Evolutionary conservation across 2,113 vertebrate species (phyloP).

Genomic region (Okapia johnstoni): DNA sequence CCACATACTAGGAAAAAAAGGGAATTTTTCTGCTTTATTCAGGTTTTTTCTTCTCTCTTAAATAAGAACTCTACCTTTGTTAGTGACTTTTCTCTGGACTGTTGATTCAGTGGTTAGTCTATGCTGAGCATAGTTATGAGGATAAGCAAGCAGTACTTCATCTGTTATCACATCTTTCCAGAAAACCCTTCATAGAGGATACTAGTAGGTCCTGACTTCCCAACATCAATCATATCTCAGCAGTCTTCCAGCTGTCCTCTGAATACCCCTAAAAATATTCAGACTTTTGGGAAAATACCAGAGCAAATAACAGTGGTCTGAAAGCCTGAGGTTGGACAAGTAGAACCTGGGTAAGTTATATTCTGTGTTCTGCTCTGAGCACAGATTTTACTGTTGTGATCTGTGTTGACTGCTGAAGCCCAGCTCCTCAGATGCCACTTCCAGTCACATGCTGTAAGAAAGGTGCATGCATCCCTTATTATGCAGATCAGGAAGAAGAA

Average conservation of each 20-base stretch:
- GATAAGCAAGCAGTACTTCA: neutral
- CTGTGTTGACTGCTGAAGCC: neutral
- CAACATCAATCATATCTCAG: neutral
- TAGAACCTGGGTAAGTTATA: neutral
- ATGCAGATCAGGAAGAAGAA: neutral
- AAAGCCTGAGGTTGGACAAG: neutral
- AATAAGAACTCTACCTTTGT: neutral
- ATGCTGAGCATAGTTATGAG: neutral
- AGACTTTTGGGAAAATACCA: neutral
- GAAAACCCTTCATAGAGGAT: neutral
- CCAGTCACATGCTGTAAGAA: neutral
- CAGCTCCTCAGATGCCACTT: neutral
- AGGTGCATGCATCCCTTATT: neutral
- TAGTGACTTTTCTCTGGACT: neutral
- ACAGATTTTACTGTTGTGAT: neutral
- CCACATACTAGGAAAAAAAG: neutral
- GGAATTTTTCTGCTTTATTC: conserved; percentile 3
- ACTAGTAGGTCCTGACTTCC: neutral
- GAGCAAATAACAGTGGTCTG: neutral
- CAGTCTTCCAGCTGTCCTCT: neutral
- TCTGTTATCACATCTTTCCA: neutral
- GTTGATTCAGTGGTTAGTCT: neutral
- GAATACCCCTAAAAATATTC: neutral
- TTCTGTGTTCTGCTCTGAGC: neutral
- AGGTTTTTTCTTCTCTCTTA: conserved; percentile 23